Evolutionary conservation across 2,888 invertebrate genomes (phyloP), one percentile per base, ranked within the genome.

Genomic region (Philhelius pedissequus): DNA sequence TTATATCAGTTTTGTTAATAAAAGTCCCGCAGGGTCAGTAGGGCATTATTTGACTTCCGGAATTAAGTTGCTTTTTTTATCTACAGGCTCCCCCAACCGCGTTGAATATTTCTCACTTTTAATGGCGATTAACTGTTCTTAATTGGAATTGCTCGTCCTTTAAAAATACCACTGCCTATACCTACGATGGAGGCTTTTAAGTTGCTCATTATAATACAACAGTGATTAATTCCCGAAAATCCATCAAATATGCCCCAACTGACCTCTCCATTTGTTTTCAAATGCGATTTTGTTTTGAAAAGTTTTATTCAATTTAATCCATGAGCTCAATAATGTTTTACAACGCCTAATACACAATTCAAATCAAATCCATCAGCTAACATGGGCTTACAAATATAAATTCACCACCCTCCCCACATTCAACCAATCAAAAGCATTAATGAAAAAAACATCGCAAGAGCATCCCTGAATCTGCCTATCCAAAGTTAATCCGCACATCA

Each of bases 401-500:
- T 30, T 60, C 45, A 48, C n/a, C n/a, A n/a, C n/a, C n/a, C n/a
- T n/a, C 64, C 64, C 20, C 27, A 48, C 22, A n/a, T n/a, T n/a
- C n/a, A 64, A 48, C 64, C 64, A 48, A 64, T 48, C 32, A 48
- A 32, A 48, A 64, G n/a, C n/a, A 64, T 64, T 48, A n/a, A 48
- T 48, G 7, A 48, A 45, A 62, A 56, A 56, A 35, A 30, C 30
- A 64, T 40, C 40, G 15, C 40, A 25, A 6, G 13, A 27, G 43
- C 8, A 43, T 27, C 15, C 43, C 11, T 27, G 27, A 8, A n/a
- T 60, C 2, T 58, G 13, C 58, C 38, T 22, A 43, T 45, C 13
- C 13, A 45, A 64, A 64, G 45, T 64, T 64, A 45, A 64, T 64
- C 62, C 38, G 5, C 3, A 25, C 25, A 4, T 5, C 40, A 60